Base-by-base conservation (phyloP, 2,888 invertebrate species). In the Mesopsocus fuscifrons region DNA sequence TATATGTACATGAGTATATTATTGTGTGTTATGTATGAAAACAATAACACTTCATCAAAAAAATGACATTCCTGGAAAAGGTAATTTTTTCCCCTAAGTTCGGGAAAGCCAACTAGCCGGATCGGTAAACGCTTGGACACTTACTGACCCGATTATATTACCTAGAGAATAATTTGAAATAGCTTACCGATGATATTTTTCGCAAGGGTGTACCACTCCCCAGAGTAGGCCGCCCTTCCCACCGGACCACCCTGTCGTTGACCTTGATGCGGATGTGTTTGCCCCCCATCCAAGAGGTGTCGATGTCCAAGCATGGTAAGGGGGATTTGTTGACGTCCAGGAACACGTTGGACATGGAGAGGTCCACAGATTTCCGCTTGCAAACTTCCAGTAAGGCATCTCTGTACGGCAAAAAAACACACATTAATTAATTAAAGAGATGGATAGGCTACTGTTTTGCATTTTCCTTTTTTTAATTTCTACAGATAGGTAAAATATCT, bases 251-350 rank as follows among this genome's bases (percentile, higher is more conserved):
- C 8, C 15, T 46, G 41, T 49, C 53, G 64, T 64, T 57, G 74
- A 74, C 69, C 66, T 66, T 68, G 52, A 77, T 68, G 53, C 70
- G 63, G 45, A 78, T 65, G 52, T 73, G 73, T 53, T 71, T 71
- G 3, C 77, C 77, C 31, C 74, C 77, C 13, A 78, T 65, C 53
- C 67, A 67, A 38, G 69, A 70, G 13, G 74, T 73, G 54, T 77
- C 77, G 21, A 50, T 50, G 38, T 51, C 50, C 44, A 56, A 55
- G 51, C 72, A 59, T 20, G 73, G 68, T 48, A 77, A 59, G 46
- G 75, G 70, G 34, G 72, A 67, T 56, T 70, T 63, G 54, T 73
- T 67, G 23, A 72, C 70, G 51, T 75, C 76, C 47, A 77, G 62
- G 55, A 71, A 70, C 44, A 75, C 71, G 53, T 74, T 72, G 48